Evolutionary conservation across 2,888 invertebrate genomes (phyloP).

Genomic region (Lamproptera curius): DNA sequence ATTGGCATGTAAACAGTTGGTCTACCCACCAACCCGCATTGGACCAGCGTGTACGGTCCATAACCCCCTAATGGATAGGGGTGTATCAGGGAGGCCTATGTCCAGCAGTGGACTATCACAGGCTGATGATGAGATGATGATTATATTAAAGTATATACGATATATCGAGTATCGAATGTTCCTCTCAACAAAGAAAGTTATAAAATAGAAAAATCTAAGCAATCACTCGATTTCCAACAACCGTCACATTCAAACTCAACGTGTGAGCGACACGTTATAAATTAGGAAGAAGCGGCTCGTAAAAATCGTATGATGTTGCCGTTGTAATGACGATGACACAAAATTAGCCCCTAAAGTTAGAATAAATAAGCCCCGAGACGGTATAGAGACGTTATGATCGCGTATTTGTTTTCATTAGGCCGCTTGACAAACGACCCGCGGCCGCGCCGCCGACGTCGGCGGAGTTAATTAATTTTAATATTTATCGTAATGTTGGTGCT

Average conservation of each 20-base stretch:
- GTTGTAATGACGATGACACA: constrained; percentile 51
- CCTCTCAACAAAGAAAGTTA: background rate
- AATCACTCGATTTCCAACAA: too few relatives aligned
- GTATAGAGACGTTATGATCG: constrained; percentile 30
- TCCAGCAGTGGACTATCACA: too few relatives aligned
- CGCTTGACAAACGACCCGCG: constrained; percentile 35
- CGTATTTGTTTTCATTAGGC: constrained; percentile 37
- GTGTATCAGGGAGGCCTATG: too few relatives aligned
- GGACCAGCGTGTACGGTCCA: too few relatives aligned
- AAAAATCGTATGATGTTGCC: constrained; percentile 65
- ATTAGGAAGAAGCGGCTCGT: constrained; percentile 56
- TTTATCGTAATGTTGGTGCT: constrained; percentile 50
- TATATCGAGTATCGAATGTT: background rate
- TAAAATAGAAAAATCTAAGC: background rate
- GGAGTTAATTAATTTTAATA: constrained; percentile 45
- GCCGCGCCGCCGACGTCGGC: constrained; percentile 14
- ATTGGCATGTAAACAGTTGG: too few relatives aligned
- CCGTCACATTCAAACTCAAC: too few relatives aligned
- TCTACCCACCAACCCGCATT: too few relatives aligned
- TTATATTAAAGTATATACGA: background rate
- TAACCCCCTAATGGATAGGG: too few relatives aligned
- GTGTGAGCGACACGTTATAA: constrained; percentile 59
- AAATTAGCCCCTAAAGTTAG: constrained; percentile 58
- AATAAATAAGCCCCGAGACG: constrained; percentile 52
- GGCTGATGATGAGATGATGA: background rate